phyloP scores from a whole-genome alignment of 2,888 invertebrate species.

The Calliphora vomitoria region DNA sequence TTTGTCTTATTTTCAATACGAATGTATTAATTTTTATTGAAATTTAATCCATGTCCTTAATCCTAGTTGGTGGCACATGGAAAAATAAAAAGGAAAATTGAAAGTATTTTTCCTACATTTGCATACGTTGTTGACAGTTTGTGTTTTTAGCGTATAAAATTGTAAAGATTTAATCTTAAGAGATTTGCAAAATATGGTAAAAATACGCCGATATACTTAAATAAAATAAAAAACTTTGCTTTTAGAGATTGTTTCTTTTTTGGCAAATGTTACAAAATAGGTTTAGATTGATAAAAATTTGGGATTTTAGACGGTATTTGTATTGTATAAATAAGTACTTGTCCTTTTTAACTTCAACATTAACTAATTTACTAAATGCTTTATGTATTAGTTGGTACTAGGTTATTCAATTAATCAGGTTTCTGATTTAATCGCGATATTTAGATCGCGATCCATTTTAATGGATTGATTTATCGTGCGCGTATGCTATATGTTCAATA shows the following conservation, averaged over 20 bases:
- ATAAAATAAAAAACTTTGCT: conserved; percentile 8
- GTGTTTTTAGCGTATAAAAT: no score
- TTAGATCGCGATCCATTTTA: no score
- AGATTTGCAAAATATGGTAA: conserved; percentile 9
- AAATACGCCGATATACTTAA: background rate
- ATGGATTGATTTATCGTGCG: no score
- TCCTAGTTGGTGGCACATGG: background rate
- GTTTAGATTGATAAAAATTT: background rate
- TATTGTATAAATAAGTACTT: no score
- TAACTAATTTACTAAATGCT: no score
- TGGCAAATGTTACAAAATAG: background rate
- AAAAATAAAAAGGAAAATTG: background rate
- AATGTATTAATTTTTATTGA: conserved; percentile 65
- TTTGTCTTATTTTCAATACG: conserved; percentile 38
- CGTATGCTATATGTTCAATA: no score
- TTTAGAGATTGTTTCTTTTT: background rate
- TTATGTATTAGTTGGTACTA: no score
- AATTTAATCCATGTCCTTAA: conserved; percentile 66
- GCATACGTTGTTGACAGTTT: conserved; percentile 28
- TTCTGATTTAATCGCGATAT: no score
- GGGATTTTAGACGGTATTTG: no score
- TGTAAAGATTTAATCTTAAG: background rate
- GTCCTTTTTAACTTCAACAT: no score
- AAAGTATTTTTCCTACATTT: conserved; percentile 32
- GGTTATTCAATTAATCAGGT: no score